Evolutionary conservation across 2,888 invertebrate species (phyloP), one percentile per base, ranked within the genome.

Genomic region (Ametastegia equiseti): DNA sequence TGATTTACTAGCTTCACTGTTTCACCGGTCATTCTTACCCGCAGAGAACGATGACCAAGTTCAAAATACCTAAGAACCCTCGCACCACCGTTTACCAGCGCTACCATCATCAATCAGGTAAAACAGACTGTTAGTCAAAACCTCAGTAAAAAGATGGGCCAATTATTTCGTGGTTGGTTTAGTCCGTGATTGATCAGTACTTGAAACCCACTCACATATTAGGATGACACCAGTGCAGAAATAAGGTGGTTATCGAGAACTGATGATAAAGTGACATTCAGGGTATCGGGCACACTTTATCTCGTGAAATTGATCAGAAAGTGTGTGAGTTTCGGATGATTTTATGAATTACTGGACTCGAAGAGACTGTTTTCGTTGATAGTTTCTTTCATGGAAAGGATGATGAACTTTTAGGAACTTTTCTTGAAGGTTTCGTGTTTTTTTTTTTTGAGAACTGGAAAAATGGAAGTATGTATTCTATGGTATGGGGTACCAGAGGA

Each of bases 1-100:
- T 75, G 75, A 75, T 75, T 75, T 75, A 75, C 54, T 75, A 36
- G 75, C 47, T 19, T 6, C 50, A 54, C 36, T 75, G 54, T 50
- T 50, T 75, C 54, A 75, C 50, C 36, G 36, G 30, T 75, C 75
- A 54, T 36, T 45, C 54, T 54, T 33, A 36, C n/a, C 19, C 50
- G 30, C 50, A 50, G 50, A 19, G 45, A 73, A 71, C 45, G 45
- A 50, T 75, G 75, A 75, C 75, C 19, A 75, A 54, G 75, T 36
- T n/a, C 33, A 36, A 50, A 54, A 50, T 33, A 1, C 19, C 33
- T 19, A 54, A 36, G 33, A 33, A 15, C 54, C n/a, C 9, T 33
- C 19, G 19, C 39, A 11, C 36, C 36, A 39, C 39, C 39, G 36
- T 47, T 71, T 71, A 71, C 27, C 7, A 47, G 6, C 42, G 47